A percentile compares a stretch with the other conserved stretches of the same genome.
These are phyloP conservation scores for Ophonus ardosiacus DNA, from an alignment of 2,888 invertebrate genomes.

Conservation along the genomic window DNA sequence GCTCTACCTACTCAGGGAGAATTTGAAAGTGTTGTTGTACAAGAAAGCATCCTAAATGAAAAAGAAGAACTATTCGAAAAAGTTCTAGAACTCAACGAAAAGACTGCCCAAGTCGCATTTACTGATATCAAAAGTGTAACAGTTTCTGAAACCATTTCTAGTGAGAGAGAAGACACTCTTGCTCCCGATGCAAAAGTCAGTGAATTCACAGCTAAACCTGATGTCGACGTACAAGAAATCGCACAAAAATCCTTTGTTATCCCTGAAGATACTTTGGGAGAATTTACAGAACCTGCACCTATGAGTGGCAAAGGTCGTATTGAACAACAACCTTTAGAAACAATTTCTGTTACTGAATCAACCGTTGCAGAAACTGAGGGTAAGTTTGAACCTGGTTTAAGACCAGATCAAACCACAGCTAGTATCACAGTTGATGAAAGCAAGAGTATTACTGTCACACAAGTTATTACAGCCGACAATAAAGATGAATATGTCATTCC, in stretches of 20 bases:
- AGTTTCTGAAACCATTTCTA: conserved; percentile 63
- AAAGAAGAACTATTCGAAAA: conserved; percentile 72
- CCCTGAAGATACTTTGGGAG: conserved; percentile 67
- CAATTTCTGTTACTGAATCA: conserved; percentile 73
- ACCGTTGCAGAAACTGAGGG: conserved; percentile 73
- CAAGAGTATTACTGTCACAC: conserved; percentile 71
- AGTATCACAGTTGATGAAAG: conserved; percentile 63
- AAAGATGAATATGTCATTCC: conserved; percentile 70
- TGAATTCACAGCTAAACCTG: conserved; percentile 74
- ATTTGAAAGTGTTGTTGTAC: conserved; percentile 76
- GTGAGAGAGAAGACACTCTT: conserved; percentile 72
- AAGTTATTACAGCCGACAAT: conserved; percentile 72
- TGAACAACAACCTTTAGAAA: conserved; percentile 71
- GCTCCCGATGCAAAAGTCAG: conserved; percentile 73
- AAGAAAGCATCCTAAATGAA: conserved; percentile 76
- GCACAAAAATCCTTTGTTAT: conserved; percentile 74
- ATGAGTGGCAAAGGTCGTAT: conserved; percentile 70
- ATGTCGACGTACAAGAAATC: conserved; percentile 71
- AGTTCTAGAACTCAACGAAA: conserved; percentile 66
- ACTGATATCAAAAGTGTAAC: conserved; percentile 61
- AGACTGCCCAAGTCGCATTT: conserved; percentile 53
- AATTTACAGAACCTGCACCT: conserved; percentile 68
- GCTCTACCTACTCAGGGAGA: conserved; percentile 73
- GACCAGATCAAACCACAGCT: conserved; percentile 71
- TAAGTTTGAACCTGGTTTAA: conserved; percentile 69